phyloP scores from a whole-genome alignment of 2,888 invertebrate species.

The Notodonta dromedarius region DNA sequence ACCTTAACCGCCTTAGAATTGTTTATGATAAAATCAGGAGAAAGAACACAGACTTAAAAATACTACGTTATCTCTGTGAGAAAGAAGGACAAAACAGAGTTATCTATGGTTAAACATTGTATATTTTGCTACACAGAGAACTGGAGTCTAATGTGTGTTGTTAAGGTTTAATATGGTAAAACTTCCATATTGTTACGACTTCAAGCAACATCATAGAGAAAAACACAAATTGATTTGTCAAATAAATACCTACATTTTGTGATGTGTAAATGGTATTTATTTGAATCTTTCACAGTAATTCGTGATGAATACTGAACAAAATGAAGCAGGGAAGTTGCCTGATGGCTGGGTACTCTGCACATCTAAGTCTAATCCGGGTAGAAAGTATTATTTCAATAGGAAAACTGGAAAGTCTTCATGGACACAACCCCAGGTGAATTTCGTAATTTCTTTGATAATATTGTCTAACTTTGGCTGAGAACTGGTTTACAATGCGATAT shows the following conservation, averaged over 20 bases:
- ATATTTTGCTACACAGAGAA: neutral
- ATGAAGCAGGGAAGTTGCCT: conserved; percentile 69
- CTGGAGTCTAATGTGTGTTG: neutral
- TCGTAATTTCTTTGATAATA: conserved; percentile 42
- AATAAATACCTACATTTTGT: conserved; percentile 42
- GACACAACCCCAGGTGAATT: conserved; percentile 75
- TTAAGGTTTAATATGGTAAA: conserved; percentile 10
- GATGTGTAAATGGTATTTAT: conserved; percentile 46
- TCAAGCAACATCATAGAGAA: conserved; percentile 36
- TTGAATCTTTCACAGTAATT: conserved; percentile 40
- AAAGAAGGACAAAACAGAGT: neutral
- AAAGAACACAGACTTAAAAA: too few relatives aligned
- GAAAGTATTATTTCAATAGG: conserved; percentile 77
- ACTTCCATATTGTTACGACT: conserved; percentile 12
- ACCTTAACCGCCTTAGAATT: too few relatives aligned
- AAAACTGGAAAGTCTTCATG: conserved; percentile 78
- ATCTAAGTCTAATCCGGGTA: conserved; percentile 74
- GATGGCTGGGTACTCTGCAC: conserved; percentile 75
- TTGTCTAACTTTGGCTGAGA: conserved; percentile 11
- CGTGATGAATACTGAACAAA: conserved; percentile 68
- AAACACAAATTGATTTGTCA: conserved; percentile 52
- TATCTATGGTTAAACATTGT: neutral
- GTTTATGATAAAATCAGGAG: too few relatives aligned
- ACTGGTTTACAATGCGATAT: conserved; percentile 18
- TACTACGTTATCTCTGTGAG: too few relatives aligned